Base-by-base conservation (phyloP, 2,113 vertebrate genomes). In the Catharus bicknelli region DNA sequence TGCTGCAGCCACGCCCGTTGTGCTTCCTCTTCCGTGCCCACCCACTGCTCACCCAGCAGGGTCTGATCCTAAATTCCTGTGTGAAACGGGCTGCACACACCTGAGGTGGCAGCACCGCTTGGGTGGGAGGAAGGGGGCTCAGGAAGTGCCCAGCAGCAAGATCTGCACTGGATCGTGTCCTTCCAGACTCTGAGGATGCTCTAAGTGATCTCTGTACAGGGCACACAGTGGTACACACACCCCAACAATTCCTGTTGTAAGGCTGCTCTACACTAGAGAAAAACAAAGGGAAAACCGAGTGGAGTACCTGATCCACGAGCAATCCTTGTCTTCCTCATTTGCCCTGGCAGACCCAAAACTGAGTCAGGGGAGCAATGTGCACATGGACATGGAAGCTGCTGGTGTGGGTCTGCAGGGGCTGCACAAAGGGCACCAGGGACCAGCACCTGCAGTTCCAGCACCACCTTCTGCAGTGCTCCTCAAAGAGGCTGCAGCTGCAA, bases 1-100 rank as follows among this genome's bases (percentile, higher is more conserved):
- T 20, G 27, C 76, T 40, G 42, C 80, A 88, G 72, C 50, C 22
- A 4, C 0, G 2, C 1, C 1, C 0, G 0, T 21, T 62, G 61
- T 67, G 42, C 78, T 64, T 68, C 48, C 68, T 36, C 51, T 22
- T 47, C 66, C 1, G 9, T 9, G 70, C 78, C 64, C 87, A 43
- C 21, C 62, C 68, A 11, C 30, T 42, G 83, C 45, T 9, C 22
- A 14, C 40, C 38, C 38, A 38, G 38, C 38, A 13, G 9, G 34
- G 10, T 45, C 38, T 11, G 2, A 7, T 54, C 68, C 2, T 0
- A 38, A 45, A 27, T 9, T 74, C 21, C 67, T 2, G 23, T 58
- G 27, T 14, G 30, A 26, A 67, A 63, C 8, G 4, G 13, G 45
- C 79, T 63, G 83, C 66, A 15, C 29, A 68, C 64, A 42, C 2